Evolutionary conservation across 2,797 vertebrate species (phyloP).

Genomic region (Enteromius paludinosus): DNA sequence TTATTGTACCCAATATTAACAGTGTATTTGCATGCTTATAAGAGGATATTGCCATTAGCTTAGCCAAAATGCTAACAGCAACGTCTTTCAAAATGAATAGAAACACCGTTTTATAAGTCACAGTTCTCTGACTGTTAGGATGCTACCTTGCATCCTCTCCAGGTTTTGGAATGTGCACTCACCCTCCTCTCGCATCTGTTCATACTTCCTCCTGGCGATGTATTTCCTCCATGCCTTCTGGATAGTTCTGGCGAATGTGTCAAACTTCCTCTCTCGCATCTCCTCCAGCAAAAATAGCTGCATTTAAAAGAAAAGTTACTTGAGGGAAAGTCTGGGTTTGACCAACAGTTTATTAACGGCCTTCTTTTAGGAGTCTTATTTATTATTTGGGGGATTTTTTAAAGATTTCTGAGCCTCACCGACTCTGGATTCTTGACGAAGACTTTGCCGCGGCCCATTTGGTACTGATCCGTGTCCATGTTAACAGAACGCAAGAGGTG

Average conservation of each 20-base stretch:
- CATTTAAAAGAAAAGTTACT: neutral
- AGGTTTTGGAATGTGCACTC: constrained; percentile 55
- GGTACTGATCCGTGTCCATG: constrained; percentile 96
- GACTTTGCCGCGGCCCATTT: constrained; percentile 91
- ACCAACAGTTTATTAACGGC: neutral
- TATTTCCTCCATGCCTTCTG: constrained; percentile 94
- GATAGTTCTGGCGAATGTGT: constrained; percentile 90
- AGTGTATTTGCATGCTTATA: neutral
- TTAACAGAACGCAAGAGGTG: constrained; percentile 90
- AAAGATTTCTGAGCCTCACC: constrained; percentile 69
- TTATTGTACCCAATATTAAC: neutral
- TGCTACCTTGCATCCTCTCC: neutral
- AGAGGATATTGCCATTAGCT: neutral
- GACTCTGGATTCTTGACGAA: constrained; percentile 98
- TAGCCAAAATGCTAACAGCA: neutral
- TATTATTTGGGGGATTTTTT: neutral
- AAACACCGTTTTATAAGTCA: neutral
- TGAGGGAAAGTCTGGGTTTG: neutral
- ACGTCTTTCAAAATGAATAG: neutral
- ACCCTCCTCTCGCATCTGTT: constrained; percentile 98
- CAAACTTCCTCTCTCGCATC: constrained; percentile 96
- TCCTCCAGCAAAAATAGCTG: constrained; percentile 95
- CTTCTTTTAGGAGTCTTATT: neutral
- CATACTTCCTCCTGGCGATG: constrained; percentile 88
- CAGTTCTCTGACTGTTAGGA: neutral